These are phyloP conservation scores for Phallusia fumigata DNA, from an alignment of 23 tunicate genomes.

Conservation along the genomic window DNA sequence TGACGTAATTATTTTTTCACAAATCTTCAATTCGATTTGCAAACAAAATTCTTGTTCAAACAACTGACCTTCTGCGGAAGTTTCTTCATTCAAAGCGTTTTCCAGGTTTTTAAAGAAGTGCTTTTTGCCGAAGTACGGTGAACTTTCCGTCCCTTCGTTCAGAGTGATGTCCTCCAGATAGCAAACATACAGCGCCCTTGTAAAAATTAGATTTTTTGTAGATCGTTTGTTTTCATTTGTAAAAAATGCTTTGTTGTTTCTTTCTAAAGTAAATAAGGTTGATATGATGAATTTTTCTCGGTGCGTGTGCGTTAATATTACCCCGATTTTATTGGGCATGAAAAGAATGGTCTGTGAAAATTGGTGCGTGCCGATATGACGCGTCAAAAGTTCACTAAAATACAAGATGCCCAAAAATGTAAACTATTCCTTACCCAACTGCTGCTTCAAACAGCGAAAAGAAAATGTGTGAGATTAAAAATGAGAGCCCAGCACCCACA, in stretches of 20 bases:
- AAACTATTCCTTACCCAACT: slow-evolving; percentile 45
- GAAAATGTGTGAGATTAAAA: slow-evolving; percentile 63
- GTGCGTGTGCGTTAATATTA: too few species aligned
- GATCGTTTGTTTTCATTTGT: too few species aligned
- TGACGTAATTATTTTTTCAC: not conserved
- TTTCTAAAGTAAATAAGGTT: too few species aligned
- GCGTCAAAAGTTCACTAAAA: too few species aligned
- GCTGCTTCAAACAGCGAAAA: slow-evolving; percentile 67
- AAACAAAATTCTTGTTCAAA: not conserved
- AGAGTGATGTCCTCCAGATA: slow-evolving; percentile 50
- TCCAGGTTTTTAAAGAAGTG: slow-evolving; percentile 34
- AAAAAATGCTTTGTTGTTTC: too few species aligned
- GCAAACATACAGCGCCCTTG: slow-evolving; percentile 60
- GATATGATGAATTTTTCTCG: too few species aligned
- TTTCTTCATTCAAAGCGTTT: slow-evolving; percentile 41
- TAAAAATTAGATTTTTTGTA: not conserved
- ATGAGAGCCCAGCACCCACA: slow-evolving; percentile 57
- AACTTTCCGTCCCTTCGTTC: slow-evolving; percentile 45
- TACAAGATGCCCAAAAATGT: too few species aligned
- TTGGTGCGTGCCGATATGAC: too few species aligned
- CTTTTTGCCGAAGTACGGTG: slow-evolving; percentile 65
- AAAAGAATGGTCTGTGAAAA: too few species aligned
- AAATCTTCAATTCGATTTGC: not conserved
- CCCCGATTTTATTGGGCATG: too few species aligned
- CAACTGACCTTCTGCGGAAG: not conserved